A percentile compares a stretch with the other conserved stretches of the same genome.
These are phyloP conservation scores for Dynastes grantii DNA, from an alignment of 2,888 invertebrate genomes.

Conservation along the genomic window DNA sequence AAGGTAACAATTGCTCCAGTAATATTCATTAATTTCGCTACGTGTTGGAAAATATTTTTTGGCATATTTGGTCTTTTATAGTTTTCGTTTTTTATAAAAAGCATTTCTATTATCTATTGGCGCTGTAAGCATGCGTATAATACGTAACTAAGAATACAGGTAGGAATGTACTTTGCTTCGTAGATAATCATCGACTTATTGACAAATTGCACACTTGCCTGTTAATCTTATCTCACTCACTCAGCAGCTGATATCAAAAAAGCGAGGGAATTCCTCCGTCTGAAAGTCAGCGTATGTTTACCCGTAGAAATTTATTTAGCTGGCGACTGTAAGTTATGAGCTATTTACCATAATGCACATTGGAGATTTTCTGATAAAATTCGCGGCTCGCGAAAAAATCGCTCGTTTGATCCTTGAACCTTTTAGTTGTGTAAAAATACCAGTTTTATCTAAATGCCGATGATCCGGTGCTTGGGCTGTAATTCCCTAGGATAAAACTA, in stretches of 20 bases:
- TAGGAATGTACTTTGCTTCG: conserved; percentile 18
- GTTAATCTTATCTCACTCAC: conserved; percentile 38
- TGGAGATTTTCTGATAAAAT: conserved; percentile 39
- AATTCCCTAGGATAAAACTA: conserved; percentile 25
- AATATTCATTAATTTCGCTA: too few species aligned
- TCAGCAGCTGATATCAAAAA: conserved; percentile 24
- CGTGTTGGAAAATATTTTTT: too few species aligned
- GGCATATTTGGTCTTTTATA: too few species aligned
- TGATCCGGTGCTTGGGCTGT: conserved; percentile 8
- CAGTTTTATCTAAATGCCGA: conserved; percentile 34
- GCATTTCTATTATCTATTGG: too few species aligned
- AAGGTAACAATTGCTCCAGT: too few species aligned
- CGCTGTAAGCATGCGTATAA: neutral
- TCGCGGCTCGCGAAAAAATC: conserved; percentile 28
- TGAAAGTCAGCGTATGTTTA: conserved; percentile 17
- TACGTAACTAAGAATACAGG: neutral
- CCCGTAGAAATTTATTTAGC: conserved; percentile 31
- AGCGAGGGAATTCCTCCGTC: conserved; percentile 33
- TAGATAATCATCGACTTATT: conserved; percentile 30
- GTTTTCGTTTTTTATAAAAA: too few species aligned
- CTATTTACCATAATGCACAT: conserved; percentile 33
- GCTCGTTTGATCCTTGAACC: conserved; percentile 22
- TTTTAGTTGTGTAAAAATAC: conserved; percentile 22
- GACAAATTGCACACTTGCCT: conserved; percentile 41
- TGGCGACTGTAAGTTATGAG: conserved; percentile 31